A percentile compares a stretch with the other conserved stretches of the same genome.
Conservation (phyloP, 1,140 invertebrate genomes). For the Trachymyrmex septentrionalis region DNA sequence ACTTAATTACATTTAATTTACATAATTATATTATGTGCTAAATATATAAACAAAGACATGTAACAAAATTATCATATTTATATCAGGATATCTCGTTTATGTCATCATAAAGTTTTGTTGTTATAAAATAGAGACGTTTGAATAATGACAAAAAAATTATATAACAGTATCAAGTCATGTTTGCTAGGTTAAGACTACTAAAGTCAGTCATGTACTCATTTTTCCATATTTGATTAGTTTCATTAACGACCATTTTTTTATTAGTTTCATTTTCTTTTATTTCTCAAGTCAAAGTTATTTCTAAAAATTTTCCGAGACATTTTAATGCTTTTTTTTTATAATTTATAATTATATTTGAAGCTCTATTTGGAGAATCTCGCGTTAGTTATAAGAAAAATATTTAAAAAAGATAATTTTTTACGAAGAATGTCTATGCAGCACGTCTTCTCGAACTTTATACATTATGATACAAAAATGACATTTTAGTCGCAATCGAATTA, state of each 20-base stretch:
- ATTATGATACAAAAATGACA: neutral
- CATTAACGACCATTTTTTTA: neutral
- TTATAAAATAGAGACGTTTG: too few species aligned
- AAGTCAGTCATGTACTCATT: neutral
- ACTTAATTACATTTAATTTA: too few species aligned
- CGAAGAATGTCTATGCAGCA: neutral
- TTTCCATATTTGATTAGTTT: constrained; percentile 7
- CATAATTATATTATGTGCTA: too few species aligned
- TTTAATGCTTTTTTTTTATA: neutral
- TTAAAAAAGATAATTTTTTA: neutral
- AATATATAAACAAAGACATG: too few species aligned
- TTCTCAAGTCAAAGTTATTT: neutral
- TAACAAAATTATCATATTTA: too few species aligned
- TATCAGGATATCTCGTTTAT: too few species aligned
- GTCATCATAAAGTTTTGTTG: too few species aligned
- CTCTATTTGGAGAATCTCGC: neutral
- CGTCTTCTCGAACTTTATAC: neutral
- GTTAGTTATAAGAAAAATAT: neutral
- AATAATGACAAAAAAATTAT: too few species aligned
- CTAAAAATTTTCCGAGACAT: neutral
- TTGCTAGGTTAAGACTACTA: neutral
- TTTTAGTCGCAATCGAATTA: neutral
- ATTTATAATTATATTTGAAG: neutral
- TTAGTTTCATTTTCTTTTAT: constrained; percentile 7
- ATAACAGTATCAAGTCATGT: too few species aligned